A percentile compares a stretch with the other conserved stretches of the same genome.
Evolutionary conservation across 2,888 invertebrate species (phyloP).

Genomic region (Ormia ochracea): DNA sequence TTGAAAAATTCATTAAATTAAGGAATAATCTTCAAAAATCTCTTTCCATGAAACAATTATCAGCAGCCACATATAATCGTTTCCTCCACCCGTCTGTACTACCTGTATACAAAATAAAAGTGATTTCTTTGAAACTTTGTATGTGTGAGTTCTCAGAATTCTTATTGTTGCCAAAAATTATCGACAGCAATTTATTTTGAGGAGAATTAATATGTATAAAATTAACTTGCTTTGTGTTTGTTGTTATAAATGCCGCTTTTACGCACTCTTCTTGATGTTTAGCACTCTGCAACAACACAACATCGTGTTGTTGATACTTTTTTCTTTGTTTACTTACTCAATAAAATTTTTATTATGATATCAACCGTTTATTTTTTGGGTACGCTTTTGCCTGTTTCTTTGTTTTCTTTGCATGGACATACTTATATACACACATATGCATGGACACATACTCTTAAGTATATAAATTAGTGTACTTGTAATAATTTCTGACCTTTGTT

Average conservation of each 20-base stretch:
- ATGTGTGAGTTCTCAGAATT: neutral
- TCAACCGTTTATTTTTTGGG: slow-evolving; percentile 59
- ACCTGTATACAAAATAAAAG: neutral
- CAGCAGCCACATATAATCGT: too few species aligned
- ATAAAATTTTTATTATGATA: slow-evolving; percentile 76
- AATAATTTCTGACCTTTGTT: slow-evolving; percentile 58
- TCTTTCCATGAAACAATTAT: too few species aligned
- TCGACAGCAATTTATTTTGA: slow-evolving; percentile 10
- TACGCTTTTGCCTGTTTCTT: slow-evolving; percentile 10
- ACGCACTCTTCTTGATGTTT: slow-evolving; percentile 41
- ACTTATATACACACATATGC: neutral
- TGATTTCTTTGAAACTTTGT: neutral
- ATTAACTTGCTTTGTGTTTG: slow-evolving; percentile 15
- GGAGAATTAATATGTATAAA: slow-evolving; percentile 10
- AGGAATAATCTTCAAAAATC: too few species aligned
- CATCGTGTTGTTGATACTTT: slow-evolving; percentile 22
- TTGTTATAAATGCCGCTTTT: slow-evolving; percentile 31
- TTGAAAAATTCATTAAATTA: too few species aligned
- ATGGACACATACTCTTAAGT: neutral
- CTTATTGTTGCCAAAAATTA: slow-evolving; percentile 23
- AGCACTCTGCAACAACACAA: slow-evolving; percentile 4
- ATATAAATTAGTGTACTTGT: neutral
- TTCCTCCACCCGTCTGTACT: too few species aligned
- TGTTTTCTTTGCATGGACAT: too few species aligned
- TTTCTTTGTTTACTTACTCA: slow-evolving; percentile 71